These are phyloP conservation scores for Microchirus variegatus DNA, from an alignment of 2,797 vertebrate genomes.

Conservation along the genomic window DNA sequence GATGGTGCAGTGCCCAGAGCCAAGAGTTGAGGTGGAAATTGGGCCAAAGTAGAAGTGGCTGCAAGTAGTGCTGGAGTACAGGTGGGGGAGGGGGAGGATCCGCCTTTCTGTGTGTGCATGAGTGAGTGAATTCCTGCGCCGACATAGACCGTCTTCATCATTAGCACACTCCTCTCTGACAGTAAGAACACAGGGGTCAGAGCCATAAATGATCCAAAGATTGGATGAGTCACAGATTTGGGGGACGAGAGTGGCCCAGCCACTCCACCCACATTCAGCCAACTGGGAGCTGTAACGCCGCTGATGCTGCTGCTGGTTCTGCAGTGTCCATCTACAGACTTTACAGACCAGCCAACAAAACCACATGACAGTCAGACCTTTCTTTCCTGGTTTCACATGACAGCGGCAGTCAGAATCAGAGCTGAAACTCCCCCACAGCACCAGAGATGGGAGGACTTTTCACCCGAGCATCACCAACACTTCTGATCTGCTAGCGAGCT, in stretches of 20 bases:
- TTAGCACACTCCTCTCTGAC: conserved; percentile 57
- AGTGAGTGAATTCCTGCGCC: conserved; percentile 24
- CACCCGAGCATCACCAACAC: conserved; percentile 38
- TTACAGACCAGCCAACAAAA: conserved; percentile 35
- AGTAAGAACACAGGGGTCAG: conserved; percentile 63
- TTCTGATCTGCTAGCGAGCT: conserved; percentile 50
- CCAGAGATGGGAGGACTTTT: conserved; percentile 38
- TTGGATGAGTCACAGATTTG: conserved; percentile 71
- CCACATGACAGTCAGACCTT: conserved; percentile 38
- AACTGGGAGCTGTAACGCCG: conserved; percentile 36
- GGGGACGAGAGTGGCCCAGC: conserved; percentile 55
- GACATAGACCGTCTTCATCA: conserved; percentile 48
- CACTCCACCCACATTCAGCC: conserved; percentile 49
- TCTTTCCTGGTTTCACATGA: conserved; percentile 53
- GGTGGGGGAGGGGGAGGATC: conserved; percentile 55
- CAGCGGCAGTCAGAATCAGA: conserved; percentile 42
- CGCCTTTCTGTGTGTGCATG: conserved; percentile 19
- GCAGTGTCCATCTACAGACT: conserved; percentile 24
- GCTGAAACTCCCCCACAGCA: conserved; percentile 33
- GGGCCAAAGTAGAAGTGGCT: conserved; percentile 51
- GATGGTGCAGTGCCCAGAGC: conserved; percentile 57
- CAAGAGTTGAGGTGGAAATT: conserved; percentile 53
- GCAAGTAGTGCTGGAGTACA: conserved; percentile 34
- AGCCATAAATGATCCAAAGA: conserved; percentile 68
- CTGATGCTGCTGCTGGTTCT: conserved; percentile 34